Base-by-base conservation (phyloP, 2,888 invertebrate species). In the Drosophila bunnanda region DNA sequence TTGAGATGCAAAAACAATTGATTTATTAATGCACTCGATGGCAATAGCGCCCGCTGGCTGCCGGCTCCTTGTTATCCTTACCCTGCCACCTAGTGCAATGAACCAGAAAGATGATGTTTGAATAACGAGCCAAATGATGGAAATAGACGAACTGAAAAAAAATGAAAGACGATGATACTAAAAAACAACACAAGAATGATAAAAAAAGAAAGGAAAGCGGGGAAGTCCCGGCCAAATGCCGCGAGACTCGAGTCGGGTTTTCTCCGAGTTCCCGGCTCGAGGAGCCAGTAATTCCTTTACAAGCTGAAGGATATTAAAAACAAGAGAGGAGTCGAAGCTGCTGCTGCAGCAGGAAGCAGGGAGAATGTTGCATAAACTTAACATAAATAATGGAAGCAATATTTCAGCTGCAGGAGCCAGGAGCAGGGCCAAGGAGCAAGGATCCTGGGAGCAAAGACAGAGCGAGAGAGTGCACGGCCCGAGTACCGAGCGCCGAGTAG, bases 251-350 rank as follows among this genome's bases (percentile, higher is more conserved):
- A 58, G 28, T 25, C 32, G 74, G 70, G 74, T 61, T 70, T 77
- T 53, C 67, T 55, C 66, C 59, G 43, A 28, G 76, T 76, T 39
- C 36, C 62, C 74, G 41, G 39, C 67, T 76, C n/a, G 48, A 65
- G 79, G 53, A 79, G 74, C 81, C 78, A 89, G 75, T 84, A 89
- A 84, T 89, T 72, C 77, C 84, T 80, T 75, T 77, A 78, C 89
- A 87, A 87, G 88, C 84, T 81, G 77, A 84, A 78, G 83, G 87
- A 89, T 84, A 89, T 89, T 87, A 89, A 84, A 89, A 89, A 89
- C 89, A 84, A 89, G 88, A 87, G 79, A 75, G 77, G 55, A 71
- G 80, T 88, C 68, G 53, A 53, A 50, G 53, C 39, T 60, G 59
- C 65, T 62, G 60, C 67, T 62, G 55, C 38, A 43, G 64, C 74